phyloP scores from a whole-genome alignment of 2,888 invertebrate species.

The Volucella bombylans region DNA sequence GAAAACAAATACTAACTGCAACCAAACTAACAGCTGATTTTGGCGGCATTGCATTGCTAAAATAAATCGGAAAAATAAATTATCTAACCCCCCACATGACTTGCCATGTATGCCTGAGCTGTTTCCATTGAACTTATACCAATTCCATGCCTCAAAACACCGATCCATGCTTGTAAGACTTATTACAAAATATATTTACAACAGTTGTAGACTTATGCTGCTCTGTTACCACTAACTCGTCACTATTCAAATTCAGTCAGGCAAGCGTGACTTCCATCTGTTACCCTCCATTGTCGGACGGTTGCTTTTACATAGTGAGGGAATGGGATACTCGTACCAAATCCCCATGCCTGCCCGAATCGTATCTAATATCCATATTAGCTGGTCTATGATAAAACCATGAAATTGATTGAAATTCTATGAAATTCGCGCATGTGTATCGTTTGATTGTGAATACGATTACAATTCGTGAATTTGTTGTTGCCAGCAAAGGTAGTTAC shows the following conservation, averaged over 20 bases:
- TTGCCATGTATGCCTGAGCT: conserved; percentile 1
- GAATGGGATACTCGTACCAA: not conserved
- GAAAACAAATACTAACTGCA: not conserved
- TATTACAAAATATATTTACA: conserved; percentile 22
- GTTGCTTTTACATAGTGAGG: not conserved
- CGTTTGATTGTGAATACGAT: conserved; percentile 24
- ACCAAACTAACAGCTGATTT: conserved; percentile 6
- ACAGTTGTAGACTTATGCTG: too few relatives aligned
- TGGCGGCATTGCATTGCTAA: not conserved
- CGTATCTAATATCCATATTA: conserved; percentile 56
- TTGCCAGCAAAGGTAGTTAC: conserved; percentile 30
- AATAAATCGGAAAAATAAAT: not conserved
- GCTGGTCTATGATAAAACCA: conserved; percentile 44
- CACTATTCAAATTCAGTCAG: conserved; percentile 31
- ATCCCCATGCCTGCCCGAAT: too few relatives aligned
- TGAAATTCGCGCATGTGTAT: conserved; percentile 45
- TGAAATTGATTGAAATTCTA: conserved; percentile 57
- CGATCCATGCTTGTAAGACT: conserved; percentile 9
- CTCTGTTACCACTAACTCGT: not conserved
- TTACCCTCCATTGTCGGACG: not conserved
- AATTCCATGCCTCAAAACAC: conserved; percentile 6
- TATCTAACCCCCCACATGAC: not conserved
- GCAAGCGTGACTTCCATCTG: conserved; percentile 26
- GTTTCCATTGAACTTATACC: conserved; percentile 26
- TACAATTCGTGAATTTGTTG: conserved; percentile 26